These are phyloP conservation scores for Athalia cordata DNA, from an alignment of 2,888 invertebrate genomes.

Conservation along the genomic window DNA sequence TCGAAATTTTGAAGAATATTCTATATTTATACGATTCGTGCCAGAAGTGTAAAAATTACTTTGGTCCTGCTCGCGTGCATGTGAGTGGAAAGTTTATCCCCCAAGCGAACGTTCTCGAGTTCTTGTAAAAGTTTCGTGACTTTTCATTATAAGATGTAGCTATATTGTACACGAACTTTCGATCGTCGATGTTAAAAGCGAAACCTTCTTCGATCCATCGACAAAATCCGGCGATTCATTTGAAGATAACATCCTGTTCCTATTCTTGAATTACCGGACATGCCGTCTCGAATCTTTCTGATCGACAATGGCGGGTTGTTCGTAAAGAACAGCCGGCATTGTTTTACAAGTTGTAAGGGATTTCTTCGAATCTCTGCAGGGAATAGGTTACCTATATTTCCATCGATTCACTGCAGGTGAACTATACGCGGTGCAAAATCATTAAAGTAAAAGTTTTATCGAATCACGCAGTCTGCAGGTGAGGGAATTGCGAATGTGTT, in stretches of 20 bases:
- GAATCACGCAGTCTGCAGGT: not conserved
- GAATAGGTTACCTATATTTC: conserved; percentile 33
- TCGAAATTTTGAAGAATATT: too few relatives aligned
- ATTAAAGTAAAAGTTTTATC: not conserved
- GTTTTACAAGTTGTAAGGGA: conserved; percentile 20
- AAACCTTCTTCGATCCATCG: conserved; percentile 21
- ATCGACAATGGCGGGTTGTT: conserved; percentile 21
- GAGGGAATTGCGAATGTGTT: not conserved
- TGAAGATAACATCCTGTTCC: conserved; percentile 11
- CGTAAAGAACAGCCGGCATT: conserved; percentile 9
- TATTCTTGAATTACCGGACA: conserved; percentile 11
- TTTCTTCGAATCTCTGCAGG: not conserved
- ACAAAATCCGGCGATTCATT: conserved; percentile 1
- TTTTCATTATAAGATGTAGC: not conserved
- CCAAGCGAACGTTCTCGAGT: not conserved
- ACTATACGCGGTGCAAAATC: not conserved
- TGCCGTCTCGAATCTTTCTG: conserved; percentile 17
- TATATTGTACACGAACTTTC: not conserved
- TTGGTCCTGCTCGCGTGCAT: too few relatives aligned
- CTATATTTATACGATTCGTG: too few relatives aligned
- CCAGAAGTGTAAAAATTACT: too few relatives aligned
- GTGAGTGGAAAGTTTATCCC: too few relatives aligned
- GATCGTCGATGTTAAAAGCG: not conserved
- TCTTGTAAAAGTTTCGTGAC: not conserved
- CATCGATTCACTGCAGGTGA: conserved; percentile 16